Evolutionary conservation across 2,113 vertebrate genomes (phyloP).

Genomic region (Argyrosomus japonicus): DNA sequence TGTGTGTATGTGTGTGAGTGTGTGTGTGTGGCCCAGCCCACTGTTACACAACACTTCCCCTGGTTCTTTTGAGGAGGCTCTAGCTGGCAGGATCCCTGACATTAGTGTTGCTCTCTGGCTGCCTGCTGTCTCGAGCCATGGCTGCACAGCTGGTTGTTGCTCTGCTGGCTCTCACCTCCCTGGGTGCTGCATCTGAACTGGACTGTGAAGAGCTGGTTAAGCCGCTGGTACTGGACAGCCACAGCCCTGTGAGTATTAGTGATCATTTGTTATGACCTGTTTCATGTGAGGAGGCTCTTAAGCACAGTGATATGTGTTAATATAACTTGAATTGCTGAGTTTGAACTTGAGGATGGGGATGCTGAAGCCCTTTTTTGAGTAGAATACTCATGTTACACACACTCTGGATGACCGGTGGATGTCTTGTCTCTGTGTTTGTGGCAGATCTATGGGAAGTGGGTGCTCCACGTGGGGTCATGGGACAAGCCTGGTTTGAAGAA

Average conservation of each 20-base stretch:
- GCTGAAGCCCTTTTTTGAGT: not conserved
- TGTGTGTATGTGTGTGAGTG: constrained; percentile 27
- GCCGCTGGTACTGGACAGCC: constrained; percentile 78
- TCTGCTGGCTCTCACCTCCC: constrained; percentile 73
- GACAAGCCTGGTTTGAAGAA: constrained; percentile 67
- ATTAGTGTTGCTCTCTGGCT: constrained; percentile 57
- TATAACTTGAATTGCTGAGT: not conserved
- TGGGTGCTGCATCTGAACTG: constrained; percentile 65
- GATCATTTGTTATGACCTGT: constrained; percentile 13
- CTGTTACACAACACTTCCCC: constrained; percentile 61
- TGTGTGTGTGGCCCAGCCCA: constrained; percentile 59
- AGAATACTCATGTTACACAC: no score
- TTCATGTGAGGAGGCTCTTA: not conserved
- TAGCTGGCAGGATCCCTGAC: constrained; percentile 64
- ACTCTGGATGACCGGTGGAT: not conserved
- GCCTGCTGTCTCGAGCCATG: constrained; percentile 73
- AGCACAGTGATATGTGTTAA: not conserved
- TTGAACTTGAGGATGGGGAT: not conserved
- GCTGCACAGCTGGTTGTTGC: constrained; percentile 73
- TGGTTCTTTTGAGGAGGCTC: constrained; percentile 43
- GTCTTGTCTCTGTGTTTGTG: not conserved
- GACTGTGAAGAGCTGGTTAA: constrained; percentile 79
- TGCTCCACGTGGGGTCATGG: constrained; percentile 72
- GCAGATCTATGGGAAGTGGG: constrained; percentile 81
- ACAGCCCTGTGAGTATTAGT: constrained; percentile 80